These are phyloP conservation scores for Caenorhabditis afra DNA, from an alignment of 2,888 invertebrate species.

Conservation along the genomic window DNA sequence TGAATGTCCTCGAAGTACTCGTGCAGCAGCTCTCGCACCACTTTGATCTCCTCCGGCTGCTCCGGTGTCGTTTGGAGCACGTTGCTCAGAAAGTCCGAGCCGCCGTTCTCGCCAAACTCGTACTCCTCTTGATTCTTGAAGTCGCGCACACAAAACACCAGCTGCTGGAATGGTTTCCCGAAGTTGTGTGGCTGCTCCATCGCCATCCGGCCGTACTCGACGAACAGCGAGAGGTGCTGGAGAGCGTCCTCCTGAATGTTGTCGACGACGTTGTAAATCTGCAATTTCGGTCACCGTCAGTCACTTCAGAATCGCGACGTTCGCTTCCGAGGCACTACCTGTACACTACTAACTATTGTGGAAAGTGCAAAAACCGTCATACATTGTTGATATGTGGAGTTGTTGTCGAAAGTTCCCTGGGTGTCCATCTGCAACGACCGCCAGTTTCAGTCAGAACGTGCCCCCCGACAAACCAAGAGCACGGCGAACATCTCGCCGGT, in stretches of 20 bases:
- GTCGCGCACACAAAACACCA: conserved; percentile 79
- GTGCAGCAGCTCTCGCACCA: conserved; percentile 68
- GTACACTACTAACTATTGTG: conserved; percentile 96
- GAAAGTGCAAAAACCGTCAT: conserved; percentile 98
- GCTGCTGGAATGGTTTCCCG: conserved; percentile 79
- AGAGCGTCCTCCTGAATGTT: conserved; percentile 98
- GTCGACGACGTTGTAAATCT: conserved; percentile 93
- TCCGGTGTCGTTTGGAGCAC: conserved; percentile 66
- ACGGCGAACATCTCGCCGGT: conserved; percentile 77
- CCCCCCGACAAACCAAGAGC: conserved; percentile 71
- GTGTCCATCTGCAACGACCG: conserved; percentile 91
- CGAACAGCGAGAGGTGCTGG: conserved; percentile 94
- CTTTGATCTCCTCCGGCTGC: conserved; percentile 68
- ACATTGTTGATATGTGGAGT: conserved; percentile 90
- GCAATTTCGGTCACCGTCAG: conserved; percentile 6
- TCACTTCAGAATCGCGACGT: background rate
- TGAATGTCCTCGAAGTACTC: conserved; percentile 74
- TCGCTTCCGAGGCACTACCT: conserved; percentile 82
- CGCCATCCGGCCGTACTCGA: conserved; percentile 96
- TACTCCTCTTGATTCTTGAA: conserved; percentile 83
- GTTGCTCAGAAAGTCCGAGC: conserved; percentile 68
- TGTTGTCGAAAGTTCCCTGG: conserved; percentile 96
- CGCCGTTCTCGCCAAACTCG: conserved; percentile 74
- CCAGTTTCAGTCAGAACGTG: no score
- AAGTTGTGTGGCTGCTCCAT: conserved; percentile 85